Evolutionary conservation across 1,140 invertebrate species (phyloP).

Genomic region (Zaprionus nigranus): DNA sequence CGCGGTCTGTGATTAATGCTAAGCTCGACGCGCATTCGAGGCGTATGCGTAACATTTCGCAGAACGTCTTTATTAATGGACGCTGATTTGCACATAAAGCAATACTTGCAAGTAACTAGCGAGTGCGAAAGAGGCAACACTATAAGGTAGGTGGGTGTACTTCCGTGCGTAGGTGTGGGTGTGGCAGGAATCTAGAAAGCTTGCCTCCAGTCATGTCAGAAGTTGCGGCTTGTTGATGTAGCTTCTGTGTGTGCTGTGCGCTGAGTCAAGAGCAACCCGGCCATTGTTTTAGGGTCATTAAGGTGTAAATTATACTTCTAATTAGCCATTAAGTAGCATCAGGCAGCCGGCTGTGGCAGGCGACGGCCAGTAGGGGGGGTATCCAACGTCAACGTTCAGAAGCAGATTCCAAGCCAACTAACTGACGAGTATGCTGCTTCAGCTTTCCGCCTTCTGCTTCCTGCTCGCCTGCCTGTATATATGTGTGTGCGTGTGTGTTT

Average conservation of each 20-base stretch:
- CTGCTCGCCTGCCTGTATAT: constrained; percentile 6
- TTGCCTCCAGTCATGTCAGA: constrained; percentile 13
- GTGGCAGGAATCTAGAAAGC: constrained; percentile 57
- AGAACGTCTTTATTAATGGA: constrained; percentile 78
- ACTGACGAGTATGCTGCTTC: constrained; percentile 20
- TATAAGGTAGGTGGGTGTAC: neutral
- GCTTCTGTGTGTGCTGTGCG: constrained; percentile 35
- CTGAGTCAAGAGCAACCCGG: constrained; percentile 29
- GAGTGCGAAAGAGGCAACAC: constrained; percentile 7
- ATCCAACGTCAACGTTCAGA: constrained; percentile 45
- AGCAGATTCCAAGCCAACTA: constrained; percentile 44
- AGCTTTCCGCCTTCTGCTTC: constrained; percentile 2
- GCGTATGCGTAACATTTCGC: constrained; percentile 67
- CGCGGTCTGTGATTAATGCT: constrained; percentile 73
- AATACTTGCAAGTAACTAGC: constrained; percentile 42
- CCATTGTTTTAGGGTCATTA: constrained; percentile 77
- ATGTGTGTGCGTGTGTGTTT: no score
- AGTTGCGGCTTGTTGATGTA: constrained; percentile 51
- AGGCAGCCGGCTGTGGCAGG: constrained; percentile 35
- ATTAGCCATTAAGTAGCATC: constrained; percentile 79
- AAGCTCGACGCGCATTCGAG: constrained; percentile 40
- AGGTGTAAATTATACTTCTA: constrained; percentile 82
- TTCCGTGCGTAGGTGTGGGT: constrained; percentile 12
- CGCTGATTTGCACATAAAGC: constrained; percentile 77
- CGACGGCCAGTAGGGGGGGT: constrained; percentile 33